Evolutionary conservation across 2,888 invertebrate genomes (phyloP), one percentile per base, ranked within the genome.

Genomic region (Ormyrus rosae): DNA sequence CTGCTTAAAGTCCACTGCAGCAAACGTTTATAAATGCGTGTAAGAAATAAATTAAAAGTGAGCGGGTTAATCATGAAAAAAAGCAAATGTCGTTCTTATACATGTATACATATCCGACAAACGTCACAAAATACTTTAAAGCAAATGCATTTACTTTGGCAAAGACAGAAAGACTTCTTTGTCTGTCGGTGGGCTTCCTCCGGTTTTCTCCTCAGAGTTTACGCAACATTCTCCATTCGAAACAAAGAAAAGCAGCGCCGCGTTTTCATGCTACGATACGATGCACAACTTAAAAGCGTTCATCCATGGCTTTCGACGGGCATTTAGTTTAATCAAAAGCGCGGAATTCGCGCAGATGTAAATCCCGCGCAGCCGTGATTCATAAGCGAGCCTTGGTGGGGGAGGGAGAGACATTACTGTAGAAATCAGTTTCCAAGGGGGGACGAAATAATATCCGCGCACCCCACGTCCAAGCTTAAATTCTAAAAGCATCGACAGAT

Each of bases 401-500:
- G 55, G 46, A 46, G 53, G 63, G 78, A 64, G 50, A 50, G 51
- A 64, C 60, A 68, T 70, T 65, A 75, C 53, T 58, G 68, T 53
- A 51, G 63, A 72, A 77, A 77, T 77, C 63, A 69, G 48, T 67
- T 81, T 77, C 61, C 60, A 53, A 74, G 77, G 63, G 63, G 45
- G 50, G 61, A 46, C 61, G 11, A 63, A 71, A 55, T 72, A 80
- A 76, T 75, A 80, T 67, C 65, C 50, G 48, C 13, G 68, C 72
- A 63, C 72, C 76, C 72, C 63, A 19, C 10, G 50, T 68, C 51
- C 55, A 63, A 65, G 60, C 73, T 77, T 65, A 64, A 76, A 79
- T 77, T 77, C 63, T 82, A 74, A 82, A 80, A 77, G 77, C 79
- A 81, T 81, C 84, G 82, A 83, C 84, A 84, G 83, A 84, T 84